phyloP scores from a whole-genome alignment of 1,140 invertebrate genomes.

The Gyrodactylus salaris region DNA sequence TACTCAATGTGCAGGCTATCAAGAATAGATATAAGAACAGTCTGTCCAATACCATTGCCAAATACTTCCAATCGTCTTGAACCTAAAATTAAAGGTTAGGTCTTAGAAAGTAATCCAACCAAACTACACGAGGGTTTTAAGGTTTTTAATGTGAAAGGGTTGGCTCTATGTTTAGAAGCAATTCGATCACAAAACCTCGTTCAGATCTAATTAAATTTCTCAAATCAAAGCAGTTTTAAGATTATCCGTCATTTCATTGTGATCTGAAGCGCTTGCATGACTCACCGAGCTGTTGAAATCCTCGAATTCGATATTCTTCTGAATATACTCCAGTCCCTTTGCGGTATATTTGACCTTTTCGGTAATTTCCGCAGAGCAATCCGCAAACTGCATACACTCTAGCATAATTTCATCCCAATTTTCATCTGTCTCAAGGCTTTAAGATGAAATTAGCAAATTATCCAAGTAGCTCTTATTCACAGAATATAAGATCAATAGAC shows the following conservation, averaged over 20 bases:
- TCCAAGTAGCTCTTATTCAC: too few relatives aligned
- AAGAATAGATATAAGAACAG: slow-evolving; percentile 21
- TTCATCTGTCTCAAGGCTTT: background rate
- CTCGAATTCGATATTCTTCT: background rate
- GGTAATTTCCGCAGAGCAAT: background rate
- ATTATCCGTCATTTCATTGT: too few relatives aligned
- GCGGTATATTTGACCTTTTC: background rate
- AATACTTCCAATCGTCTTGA: slow-evolving; percentile 20
- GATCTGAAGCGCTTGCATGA: too few relatives aligned
- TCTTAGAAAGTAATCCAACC: too few relatives aligned
- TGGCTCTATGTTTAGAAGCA: too few relatives aligned
- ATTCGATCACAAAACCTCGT: too few relatives aligned
- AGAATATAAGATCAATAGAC: too few relatives aligned
- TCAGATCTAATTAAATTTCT: too few relatives aligned
- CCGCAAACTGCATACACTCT: background rate
- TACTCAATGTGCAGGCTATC: slow-evolving; percentile 11
- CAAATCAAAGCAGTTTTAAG: too few relatives aligned
- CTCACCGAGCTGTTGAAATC: background rate
- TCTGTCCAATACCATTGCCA: slow-evolving; percentile 20
- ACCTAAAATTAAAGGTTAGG: slow-evolving; percentile 12
- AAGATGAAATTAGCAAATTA: background rate
- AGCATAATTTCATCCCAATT: background rate
- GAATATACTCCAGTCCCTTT: background rate
- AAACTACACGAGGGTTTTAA: too few relatives aligned
- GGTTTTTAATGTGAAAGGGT: too few relatives aligned